Conservation (phyloP, 2,797 vertebrate species). For the Semotilus atromaculatus region DNA sequence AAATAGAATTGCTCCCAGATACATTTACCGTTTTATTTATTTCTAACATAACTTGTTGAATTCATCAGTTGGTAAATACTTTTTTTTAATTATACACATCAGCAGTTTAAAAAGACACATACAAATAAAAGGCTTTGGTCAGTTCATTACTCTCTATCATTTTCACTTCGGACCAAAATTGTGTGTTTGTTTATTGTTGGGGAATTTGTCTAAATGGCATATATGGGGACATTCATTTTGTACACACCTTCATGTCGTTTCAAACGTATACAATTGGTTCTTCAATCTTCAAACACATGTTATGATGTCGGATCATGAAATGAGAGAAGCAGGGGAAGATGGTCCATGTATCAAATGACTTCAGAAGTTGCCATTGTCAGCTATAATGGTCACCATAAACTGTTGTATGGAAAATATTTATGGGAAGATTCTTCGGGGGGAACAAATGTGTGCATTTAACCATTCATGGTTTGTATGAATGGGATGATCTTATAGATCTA, state of each 20-base stretch:
- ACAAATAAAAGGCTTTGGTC: background rate
- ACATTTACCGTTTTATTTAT: background rate
- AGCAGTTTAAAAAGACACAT: background rate
- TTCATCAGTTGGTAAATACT: background rate
- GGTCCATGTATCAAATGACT: background rate
- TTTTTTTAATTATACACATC: background rate
- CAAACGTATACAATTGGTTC: no score
- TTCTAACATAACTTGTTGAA: background rate
- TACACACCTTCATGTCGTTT: background rate
- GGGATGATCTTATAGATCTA: background rate
- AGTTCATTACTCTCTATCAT: background rate
- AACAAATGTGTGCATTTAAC: background rate
- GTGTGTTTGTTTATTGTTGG: background rate
- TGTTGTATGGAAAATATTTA: background rate
- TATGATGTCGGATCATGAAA: background rate
- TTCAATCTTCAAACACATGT: background rate
- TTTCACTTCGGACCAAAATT: background rate
- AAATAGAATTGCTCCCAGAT: background rate
- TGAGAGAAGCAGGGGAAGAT: background rate
- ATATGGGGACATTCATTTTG: background rate
- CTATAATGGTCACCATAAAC: background rate
- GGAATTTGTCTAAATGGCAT: background rate
- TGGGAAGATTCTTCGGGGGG: no score
- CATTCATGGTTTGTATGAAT: background rate
- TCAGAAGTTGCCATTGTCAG: background rate